Evolutionary conservation across 2,888 invertebrate species (phyloP), one percentile per base, ranked within the genome.

Genomic region (Sinodicranocentrus sp.): DNA sequence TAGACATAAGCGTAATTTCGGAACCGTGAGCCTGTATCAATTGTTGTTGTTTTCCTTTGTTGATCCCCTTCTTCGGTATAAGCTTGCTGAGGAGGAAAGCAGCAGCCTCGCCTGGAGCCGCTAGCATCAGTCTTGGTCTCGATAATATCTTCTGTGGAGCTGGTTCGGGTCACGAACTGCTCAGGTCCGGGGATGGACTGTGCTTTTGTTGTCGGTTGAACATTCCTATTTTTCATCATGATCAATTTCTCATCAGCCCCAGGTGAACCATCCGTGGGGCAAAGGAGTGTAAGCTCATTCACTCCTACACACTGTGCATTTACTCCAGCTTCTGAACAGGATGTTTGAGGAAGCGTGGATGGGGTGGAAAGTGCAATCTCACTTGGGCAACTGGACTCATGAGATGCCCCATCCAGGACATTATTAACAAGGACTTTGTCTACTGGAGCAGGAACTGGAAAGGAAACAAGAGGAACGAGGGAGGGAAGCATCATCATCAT

Each of bases 81-180:
- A 79, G 43, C 23, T 79, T 79, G 72, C 43, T 79, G 19, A 79
- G 43, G 25, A 79, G 65, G n/a, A 59, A 79, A 0, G 63, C 72
- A 5, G 78, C 70, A 21, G 78, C 72, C 23, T 72, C 72, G 6
- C 63, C 75, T 17, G 71, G 72, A n/a, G 65, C 54, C 39, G 26
- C 48, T 8, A 71, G 52, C 39, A 72, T 54, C 63, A 70, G 21
- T 19, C 78, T 68, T 19, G 78, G 78, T 23, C 23, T 79, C 52
- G 44, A 59, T 21, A 71, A 61, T 0, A 48, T 52, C 1, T 63
- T 71, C 28, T n/a, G 17, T 28, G 17, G 33, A 28, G 19, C 13
- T 61, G 26, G 70, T 21, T 25, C 52, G 21, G 25, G 79, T 79
- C 79, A 79, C 72, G 79, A 79, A 5, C 10, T 25, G 78, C 48